phyloP scores from a whole-genome alignment of 2,888 invertebrate genomes.

The Myathropa florea region DNA sequence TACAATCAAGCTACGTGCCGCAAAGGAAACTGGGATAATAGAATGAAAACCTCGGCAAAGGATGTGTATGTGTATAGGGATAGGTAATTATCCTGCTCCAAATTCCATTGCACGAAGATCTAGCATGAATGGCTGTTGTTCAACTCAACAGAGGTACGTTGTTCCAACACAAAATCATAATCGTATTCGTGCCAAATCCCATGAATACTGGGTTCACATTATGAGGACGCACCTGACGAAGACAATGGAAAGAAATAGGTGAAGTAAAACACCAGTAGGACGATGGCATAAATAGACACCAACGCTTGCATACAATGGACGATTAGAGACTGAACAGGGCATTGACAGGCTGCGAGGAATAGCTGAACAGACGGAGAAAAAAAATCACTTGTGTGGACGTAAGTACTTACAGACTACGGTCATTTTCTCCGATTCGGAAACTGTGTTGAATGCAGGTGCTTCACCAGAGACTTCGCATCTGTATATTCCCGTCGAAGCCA shows the following conservation, averaged over 20 bases:
- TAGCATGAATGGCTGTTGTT: conserved; percentile 15
- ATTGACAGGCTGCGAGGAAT: not conserved
- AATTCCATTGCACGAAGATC: conserved; percentile 54
- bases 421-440: conserved; percentile 88
- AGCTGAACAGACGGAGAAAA: not conserved
- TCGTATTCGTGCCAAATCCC: conserved; percentile 51
- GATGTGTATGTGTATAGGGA: not conserved
- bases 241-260: conserved; percentile 45
- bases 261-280: conserved; percentile 9
- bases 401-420: conserved; percentile 86
- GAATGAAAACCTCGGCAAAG: not conserved
- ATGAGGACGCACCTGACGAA: conserved; percentile 60
- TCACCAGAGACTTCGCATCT: conserved; percentile 90
- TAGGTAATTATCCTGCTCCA: conserved; percentile 53
- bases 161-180: conserved; percentile 18
- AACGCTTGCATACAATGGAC: not conserved
- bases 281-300: not conserved
- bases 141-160: conserved; percentile 24
- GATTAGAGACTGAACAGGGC: not conserved
- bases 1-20: not conserved
- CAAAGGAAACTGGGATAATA: not conserved
- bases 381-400: not conserved
- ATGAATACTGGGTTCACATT: conserved; percentile 59
- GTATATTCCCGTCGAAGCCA: conserved; percentile 87
- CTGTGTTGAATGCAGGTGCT: conserved; percentile 89